phyloP scores from a whole-genome alignment of 2,113 vertebrate species.

The Pollimyrus isidori region DNA sequence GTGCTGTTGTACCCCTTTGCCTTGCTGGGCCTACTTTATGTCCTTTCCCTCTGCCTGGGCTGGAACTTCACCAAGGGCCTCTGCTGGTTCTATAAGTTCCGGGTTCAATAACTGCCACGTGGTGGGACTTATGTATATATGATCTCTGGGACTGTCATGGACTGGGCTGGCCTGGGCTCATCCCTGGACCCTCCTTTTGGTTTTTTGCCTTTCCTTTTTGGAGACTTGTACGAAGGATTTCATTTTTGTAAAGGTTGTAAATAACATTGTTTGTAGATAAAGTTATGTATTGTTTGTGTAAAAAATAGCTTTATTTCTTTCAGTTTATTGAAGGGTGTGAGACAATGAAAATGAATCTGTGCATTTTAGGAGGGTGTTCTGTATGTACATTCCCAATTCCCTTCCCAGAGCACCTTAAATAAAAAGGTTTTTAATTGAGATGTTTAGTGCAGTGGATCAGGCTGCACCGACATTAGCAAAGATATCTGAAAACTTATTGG shows the following conservation, averaged over 20 bases:
- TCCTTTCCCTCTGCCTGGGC: slow-evolving; percentile 80
- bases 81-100: slow-evolving; percentile 87
- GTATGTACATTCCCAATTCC: slow-evolving; percentile 49
- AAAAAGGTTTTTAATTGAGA: slow-evolving; percentile 38
- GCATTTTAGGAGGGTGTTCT: slow-evolving; percentile 19
- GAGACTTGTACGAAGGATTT: slow-evolving; percentile 23
- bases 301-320: slow-evolving; percentile 21
- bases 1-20: slow-evolving; percentile 89
- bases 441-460: neutral
- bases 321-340: slow-evolving; percentile 28
- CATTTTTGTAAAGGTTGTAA: slow-evolving; percentile 61
- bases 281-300: neutral
- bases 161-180: neutral
- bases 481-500: neutral
- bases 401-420: slow-evolving; percentile 46
- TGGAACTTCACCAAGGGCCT: slow-evolving; percentile 92
- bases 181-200: neutral
- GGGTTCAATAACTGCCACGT: slow-evolving; percentile 67
- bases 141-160: neutral
- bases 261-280: slow-evolving; percentile 49
- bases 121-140: slow-evolving; percentile 1
- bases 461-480: neutral
- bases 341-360: slow-evolving; percentile 18
- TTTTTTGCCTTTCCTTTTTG: neutral
- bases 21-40: slow-evolving; percentile 75